Evolutionary conservation across 2,113 vertebrate genomes (phyloP).

Genomic region (Bothrops jararaca): DNA sequence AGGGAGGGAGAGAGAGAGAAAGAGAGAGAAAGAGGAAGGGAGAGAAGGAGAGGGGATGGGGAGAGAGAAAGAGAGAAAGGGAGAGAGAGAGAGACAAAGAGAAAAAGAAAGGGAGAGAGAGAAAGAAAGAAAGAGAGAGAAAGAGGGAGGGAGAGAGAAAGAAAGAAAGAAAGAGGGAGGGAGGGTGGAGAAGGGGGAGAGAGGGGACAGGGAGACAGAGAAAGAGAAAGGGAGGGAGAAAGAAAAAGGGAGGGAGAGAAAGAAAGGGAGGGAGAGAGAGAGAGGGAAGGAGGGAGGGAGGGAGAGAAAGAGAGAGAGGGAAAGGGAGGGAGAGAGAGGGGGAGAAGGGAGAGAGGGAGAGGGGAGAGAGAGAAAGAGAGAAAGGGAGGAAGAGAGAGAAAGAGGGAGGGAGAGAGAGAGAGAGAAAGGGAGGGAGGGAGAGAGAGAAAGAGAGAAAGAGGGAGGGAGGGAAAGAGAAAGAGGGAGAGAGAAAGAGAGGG

Average conservation of each 20-base stretch:
- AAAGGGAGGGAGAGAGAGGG: too few species aligned
- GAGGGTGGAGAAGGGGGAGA: too few species aligned
- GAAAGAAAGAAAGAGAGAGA: fast-evolving
- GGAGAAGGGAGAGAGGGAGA: fast-evolving
- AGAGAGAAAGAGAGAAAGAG: fast-evolving
- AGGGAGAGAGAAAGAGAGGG: too few species aligned
- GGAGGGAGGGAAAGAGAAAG: fast-evolving
- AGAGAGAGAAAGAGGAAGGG: too few species aligned
- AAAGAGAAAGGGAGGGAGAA: fast-evolving
- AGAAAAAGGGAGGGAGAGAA: fast-evolving
- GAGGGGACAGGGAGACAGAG: too few species aligned
- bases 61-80: fast-evolving
- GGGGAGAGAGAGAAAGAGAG: too few species aligned
- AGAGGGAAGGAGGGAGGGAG: fast-evolving
- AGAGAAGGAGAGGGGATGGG: too few species aligned
- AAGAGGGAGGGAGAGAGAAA: fast-evolving
- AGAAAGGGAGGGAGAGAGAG: fast-evolving
- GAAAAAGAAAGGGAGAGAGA: too few species aligned
- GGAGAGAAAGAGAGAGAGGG: too few species aligned
- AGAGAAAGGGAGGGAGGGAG: fast-evolving
- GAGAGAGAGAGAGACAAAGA: fast-evolving
- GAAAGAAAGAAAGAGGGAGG: too few species aligned
- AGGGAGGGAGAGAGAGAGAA: fast-evolving
- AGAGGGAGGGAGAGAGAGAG: too few species aligned
- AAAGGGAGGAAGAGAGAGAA: too few species aligned